These are phyloP conservation scores for Caerostris darwini DNA, from an alignment of 1,140 invertebrate genomes.

Conservation along the genomic window DNA sequence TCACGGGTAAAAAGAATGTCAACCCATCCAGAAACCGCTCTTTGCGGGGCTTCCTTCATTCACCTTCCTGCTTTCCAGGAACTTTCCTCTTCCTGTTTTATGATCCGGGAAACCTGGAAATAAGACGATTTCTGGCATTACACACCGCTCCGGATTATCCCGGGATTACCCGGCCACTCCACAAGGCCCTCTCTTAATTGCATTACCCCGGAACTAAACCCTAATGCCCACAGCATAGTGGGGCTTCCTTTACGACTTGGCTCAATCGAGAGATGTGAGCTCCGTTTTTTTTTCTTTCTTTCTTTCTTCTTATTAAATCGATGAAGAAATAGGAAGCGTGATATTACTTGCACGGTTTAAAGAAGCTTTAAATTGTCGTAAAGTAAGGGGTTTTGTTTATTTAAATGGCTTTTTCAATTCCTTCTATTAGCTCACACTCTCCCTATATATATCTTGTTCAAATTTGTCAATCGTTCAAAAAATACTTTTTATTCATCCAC, in stretches of 20 bases:
- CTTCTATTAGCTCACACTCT: no score
- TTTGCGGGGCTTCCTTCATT: background rate
- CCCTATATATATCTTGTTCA: no score
- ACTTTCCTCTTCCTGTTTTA: slow-evolving; percentile 45
- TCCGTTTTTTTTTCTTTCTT: background rate
- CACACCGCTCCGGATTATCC: slow-evolving; percentile 19
- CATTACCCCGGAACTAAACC: background rate
- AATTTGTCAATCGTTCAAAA: no score
- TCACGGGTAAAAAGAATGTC: no score
- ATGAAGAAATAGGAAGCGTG: no score
- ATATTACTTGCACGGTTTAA: no score
- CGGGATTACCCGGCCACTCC: slow-evolving; percentile 27
- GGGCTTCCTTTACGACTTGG: background rate
- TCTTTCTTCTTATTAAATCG: no score
- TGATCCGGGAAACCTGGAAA: background rate
- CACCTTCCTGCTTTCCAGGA: background rate
- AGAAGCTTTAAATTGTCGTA: no score
- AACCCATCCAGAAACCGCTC: no score
- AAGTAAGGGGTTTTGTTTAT: no score
- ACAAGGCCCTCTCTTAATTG: background rate
- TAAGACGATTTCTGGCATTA: slow-evolving; percentile 32
- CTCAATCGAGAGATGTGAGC: background rate
- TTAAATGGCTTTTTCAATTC: no score
- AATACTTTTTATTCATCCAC: no score
- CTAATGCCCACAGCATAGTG: background rate